Evolutionary conservation across 1,140 invertebrate genomes (phyloP).

Genomic region (Penaeus vannamei): DNA sequence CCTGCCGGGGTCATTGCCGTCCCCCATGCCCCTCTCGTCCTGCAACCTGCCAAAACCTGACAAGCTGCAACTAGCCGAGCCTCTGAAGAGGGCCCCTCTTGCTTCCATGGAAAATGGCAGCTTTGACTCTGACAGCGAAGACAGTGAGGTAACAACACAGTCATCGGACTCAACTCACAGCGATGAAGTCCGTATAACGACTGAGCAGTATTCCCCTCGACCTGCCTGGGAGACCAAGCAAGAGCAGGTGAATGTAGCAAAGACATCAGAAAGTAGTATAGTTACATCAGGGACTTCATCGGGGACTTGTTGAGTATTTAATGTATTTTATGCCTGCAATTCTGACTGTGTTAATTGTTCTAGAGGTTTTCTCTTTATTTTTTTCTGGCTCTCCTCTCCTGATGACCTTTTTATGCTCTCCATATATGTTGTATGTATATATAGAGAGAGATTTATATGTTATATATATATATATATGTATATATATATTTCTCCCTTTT

Average conservation of each 20-base stretch:
- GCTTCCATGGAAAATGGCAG: conserved; percentile 67
- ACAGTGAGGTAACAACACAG: conserved; percentile 67
- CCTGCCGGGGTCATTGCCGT: conserved; percentile 9
- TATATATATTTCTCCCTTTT: too few relatives aligned
- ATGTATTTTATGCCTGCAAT: too few relatives aligned
- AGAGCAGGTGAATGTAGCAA: conserved; percentile 20
- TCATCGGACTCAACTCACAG: conserved; percentile 68
- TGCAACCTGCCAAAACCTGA: conserved; percentile 39
- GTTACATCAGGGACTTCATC: not conserved
- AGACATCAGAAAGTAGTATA: conserved; percentile 5
- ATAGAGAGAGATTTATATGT: too few relatives aligned
- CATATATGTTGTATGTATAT: too few relatives aligned
- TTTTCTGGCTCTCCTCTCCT: too few relatives aligned
- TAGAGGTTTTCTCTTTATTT: too few relatives aligned
- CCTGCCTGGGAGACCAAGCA: conserved; percentile 58
- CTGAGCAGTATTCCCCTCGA: conserved; percentile 50
- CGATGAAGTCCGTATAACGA: conserved; percentile 67
- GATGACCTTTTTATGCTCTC: too few relatives aligned
- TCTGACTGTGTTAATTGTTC: too few relatives aligned
- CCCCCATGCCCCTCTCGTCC: conserved; percentile 37
- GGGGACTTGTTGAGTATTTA: too few relatives aligned
- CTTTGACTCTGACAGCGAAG: conserved; percentile 68
- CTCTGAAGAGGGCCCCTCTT: conserved; percentile 62
- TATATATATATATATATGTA: too few relatives aligned
- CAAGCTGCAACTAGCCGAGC: conserved; percentile 23